Base-by-base conservation (phyloP, 2,797 vertebrate species). In the Oryzias sinensis region DNA sequence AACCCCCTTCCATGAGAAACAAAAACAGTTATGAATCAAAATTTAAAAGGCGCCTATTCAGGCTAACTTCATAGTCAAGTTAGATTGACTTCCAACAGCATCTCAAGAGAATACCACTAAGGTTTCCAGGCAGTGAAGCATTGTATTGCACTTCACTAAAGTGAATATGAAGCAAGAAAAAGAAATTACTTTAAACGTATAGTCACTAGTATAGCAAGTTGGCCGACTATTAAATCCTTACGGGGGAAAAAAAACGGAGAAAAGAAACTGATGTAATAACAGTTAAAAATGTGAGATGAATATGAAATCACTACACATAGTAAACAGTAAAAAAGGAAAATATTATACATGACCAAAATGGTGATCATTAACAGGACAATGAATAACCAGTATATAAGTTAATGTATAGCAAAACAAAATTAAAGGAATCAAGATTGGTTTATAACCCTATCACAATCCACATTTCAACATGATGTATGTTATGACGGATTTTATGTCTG, bases 1-100 rank as follows among this genome's bases (percentile, higher is more conserved):
- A 85, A 88, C 85, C 58, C 76, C 61, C 65, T 82, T 86, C 79
- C 79, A 62, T 45, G 63, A 70, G 72, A 89, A 90, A 89, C 74
- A 87, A 87, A 90, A 90, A 86, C 83, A 86, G 81, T 77, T 83
- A 91, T 90, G 89, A 91, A 90, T 91, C 89, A 90, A 72, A n/a
- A n/a, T n/a, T 37, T 11, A 37, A 37, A 87, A 90, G 81, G 64
- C 66, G 27, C 71, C 86, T 92, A 88, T 89, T 91, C 86, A 85
- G 83, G 87, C 85, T 86, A 90, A 91, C 91, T 90, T 90, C 84
- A 84, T 75, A 75, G 85, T 84, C 89, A 87, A 89, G 87, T 83
- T 88, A 89, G 82, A 85, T 86, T 84, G 88, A 90, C 87, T 91
- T 82, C 79, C 59, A 84, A 72, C 80, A 13, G 54, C 62, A 78